phyloP scores from a whole-genome alignment of 2,888 invertebrate species.

The Chydorus sphaericus region DNA sequence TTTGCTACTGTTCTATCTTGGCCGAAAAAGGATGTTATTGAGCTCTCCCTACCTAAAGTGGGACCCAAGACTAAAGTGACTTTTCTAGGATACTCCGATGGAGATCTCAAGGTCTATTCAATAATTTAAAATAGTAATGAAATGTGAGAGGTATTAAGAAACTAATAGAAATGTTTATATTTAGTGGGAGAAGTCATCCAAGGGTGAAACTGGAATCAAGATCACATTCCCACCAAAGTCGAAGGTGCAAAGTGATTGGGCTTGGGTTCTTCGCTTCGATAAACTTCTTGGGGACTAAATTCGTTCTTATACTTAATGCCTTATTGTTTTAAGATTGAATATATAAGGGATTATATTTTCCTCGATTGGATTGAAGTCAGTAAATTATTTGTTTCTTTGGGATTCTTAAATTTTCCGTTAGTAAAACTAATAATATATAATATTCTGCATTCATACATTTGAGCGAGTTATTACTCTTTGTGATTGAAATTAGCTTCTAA shows the following conservation, averaged over 20 bases:
- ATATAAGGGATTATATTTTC: too few species aligned
- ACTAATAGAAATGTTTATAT: slow-evolving; percentile 42
- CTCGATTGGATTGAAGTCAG: too few species aligned
- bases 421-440: too few species aligned
- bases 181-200: slow-evolving; percentile 21
- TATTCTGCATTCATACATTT: too few species aligned
- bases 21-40: slow-evolving; percentile 43
- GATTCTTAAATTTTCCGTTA: too few species aligned
- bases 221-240: slow-evolving; percentile 24
- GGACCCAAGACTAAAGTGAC: slow-evolving; percentile 28
- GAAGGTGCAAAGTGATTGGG: slow-evolving; percentile 24
- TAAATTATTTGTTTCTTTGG: too few species aligned
- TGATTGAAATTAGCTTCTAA: too few species aligned
- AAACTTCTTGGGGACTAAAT: too few species aligned
- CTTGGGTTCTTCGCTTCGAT: slow-evolving; percentile 26
- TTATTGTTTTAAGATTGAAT: too few species aligned
- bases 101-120: slow-evolving; percentile 26
- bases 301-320: too few species aligned
- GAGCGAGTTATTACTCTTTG: too few species aligned
- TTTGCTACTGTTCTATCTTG: slow-evolving; percentile 56
- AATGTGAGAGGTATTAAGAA: slow-evolving; percentile 29
- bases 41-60: slow-evolving; percentile 32
- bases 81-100: slow-evolving; percentile 37
- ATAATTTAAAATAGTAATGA: slow-evolving; percentile 14
- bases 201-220: slow-evolving; percentile 37